Evolutionary conservation across 92 coral and sea anemone species (phyloP), one percentile per base, ranked within the genome.

Genomic region (Siderastrea siderea): DNA sequence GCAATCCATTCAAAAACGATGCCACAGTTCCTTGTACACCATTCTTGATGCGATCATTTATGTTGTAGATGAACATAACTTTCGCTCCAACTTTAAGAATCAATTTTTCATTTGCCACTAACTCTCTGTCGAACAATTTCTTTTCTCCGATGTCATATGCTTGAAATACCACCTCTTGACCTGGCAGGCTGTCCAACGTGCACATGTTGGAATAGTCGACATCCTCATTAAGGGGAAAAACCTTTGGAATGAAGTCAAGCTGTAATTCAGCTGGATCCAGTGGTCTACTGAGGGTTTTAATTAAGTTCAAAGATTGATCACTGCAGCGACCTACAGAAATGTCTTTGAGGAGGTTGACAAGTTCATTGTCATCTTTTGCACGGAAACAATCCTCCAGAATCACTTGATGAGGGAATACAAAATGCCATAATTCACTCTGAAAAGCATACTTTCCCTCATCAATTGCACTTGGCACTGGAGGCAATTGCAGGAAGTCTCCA

Each of bases 401-500:
- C 3, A 93, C 80, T 13, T 86, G 76, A 69, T 93, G 94, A 44
- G 79, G 67, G 57, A 87, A 93, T 12, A 75, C 77, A 3, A 71
- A 6, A 19, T 71, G 43, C 96, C 94, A 93, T 15, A 48, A 53
- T 6, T 15, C 54, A 76, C 86, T 85, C 47, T 85, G 60, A 78
- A 93, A 93, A 10, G 89, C 86, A 87, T 93, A 87, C 14, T 81
- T 75, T 2, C 90, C 91, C 4, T 71, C 53, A 7, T 72, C 94
- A 1, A 52, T 6, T 1, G 38, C 38, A 26, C 38, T 26, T 26
- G 38, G 38, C 38, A 26, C 38, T 26, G 38, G 38, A 26, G 38
- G 47, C 50, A 83, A 65, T 72, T 93, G 92, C 43, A 72, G 71
- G 49, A 86, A 93, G 59, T 90, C 96, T 60, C 96, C 94, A 79